Conservation (phyloP, 2,797 vertebrate genomes). For the Paedocypris micromegethes region DNA sequence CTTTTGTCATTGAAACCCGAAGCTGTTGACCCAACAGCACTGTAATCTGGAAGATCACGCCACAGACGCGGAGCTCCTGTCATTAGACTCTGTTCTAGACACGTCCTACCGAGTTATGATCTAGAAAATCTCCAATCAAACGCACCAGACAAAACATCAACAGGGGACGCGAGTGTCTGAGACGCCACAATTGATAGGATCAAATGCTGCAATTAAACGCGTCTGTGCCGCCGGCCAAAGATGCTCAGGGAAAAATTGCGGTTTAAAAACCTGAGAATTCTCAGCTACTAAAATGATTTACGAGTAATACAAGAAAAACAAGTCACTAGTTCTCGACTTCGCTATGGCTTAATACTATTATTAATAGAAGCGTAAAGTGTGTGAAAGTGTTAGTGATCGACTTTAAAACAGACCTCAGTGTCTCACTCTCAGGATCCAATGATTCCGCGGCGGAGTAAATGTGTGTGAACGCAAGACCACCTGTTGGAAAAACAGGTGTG, state of each 20-base stretch:
- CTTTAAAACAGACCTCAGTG: neutral
- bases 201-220: too few species aligned
- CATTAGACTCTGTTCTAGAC: slow-evolving; percentile 47
- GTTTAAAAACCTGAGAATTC: too few species aligned
- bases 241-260: too few species aligned
- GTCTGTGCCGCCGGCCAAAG: too few species aligned
- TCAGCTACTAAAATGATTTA: too few species aligned
- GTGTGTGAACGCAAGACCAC: slow-evolving; percentile 23
- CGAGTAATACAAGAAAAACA: too few species aligned
- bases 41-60: slow-evolving; percentile 45
- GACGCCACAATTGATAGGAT: slow-evolving; percentile 12
- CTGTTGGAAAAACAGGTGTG: slow-evolving; percentile 32
- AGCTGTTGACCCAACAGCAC: slow-evolving; percentile 25
- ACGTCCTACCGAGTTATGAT: slow-evolving; percentile 40
- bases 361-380: too few species aligned
- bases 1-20: slow-evolving; percentile 15
- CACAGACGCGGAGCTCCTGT: slow-evolving; percentile 47
- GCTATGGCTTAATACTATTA: too few species aligned
- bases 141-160: slow-evolving; percentile 49
- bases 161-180: slow-evolving; percentile 45
- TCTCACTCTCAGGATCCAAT: neutral
- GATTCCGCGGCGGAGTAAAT: too few species aligned
- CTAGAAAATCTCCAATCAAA: slow-evolving; percentile 41
- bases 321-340: too few species aligned
- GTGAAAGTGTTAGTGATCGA: too few species aligned